A percentile compares a stretch with the other conserved stretches of the same genome.
Evolutionary conservation across 2,797 vertebrate species (phyloP).

Genomic region (Steatocranus sp.): DNA sequence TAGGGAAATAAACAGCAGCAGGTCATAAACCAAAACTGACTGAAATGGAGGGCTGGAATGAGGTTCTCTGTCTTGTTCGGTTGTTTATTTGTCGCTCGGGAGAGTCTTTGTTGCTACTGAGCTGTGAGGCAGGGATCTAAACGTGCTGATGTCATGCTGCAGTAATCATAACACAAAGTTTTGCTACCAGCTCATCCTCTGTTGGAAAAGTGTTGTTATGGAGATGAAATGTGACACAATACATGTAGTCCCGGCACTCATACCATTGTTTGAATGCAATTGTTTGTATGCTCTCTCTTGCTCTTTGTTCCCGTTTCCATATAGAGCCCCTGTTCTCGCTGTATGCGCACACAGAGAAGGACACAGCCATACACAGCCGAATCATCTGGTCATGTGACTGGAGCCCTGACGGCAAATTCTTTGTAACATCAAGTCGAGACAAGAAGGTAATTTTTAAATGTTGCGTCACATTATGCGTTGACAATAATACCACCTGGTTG

Average conservation of each 20-base stretch:
- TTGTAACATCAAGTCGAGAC: slow-evolving; percentile 92
- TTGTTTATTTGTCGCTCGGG: slow-evolving; percentile 39
- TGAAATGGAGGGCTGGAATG: slow-evolving; percentile 36
- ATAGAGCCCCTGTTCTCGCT: slow-evolving; percentile 84
- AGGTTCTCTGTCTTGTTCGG: slow-evolving; percentile 38
- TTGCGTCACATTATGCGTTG: not conserved
- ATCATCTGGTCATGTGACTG: slow-evolving; percentile 99
- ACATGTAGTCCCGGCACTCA: not conserved
- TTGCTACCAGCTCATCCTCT: not conserved
- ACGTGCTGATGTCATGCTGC: slow-evolving; percentile 24
- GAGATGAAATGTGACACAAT: not conserved
- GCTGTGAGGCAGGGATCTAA: not conserved
- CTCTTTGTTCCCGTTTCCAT: not conserved
- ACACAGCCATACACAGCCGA: slow-evolving; percentile 84
- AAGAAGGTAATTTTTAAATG: slow-evolving; percentile 82
- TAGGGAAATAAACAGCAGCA: slow-evolving; percentile 53
- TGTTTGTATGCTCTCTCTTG: not conserved
- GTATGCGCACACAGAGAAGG: slow-evolving; percentile 82
- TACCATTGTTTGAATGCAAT: not conserved
- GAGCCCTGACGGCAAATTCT: slow-evolving; percentile 91
- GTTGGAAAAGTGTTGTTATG: not conserved
- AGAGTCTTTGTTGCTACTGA: slow-evolving; percentile 8
- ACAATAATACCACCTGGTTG: not conserved
- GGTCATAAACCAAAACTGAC: slow-evolving; percentile 58
- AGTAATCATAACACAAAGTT: slow-evolving; percentile 17